Evolutionary conservation across 2,888 invertebrate species (phyloP), one percentile per base, ranked within the genome.

Genomic region (Cheilosia urbana): DNA sequence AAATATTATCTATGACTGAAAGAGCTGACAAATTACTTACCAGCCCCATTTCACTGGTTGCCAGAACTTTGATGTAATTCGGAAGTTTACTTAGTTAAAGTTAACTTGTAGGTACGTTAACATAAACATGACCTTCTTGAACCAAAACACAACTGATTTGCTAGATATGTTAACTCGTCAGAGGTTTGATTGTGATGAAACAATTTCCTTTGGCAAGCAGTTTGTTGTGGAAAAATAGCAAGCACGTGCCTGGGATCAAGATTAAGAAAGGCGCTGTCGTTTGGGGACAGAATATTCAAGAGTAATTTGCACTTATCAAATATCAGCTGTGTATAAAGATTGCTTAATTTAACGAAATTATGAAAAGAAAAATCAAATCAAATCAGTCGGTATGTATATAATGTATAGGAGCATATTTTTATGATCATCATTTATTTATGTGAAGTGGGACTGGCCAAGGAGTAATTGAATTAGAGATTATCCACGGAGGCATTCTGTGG

Each of bases 381-480:
- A 15, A 42, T n/a, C 42, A 37, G 13, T 13, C 4, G 13, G 37
- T 2, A 9, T 9, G 30, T 13, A n/a, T 42, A 42, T 17, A 49
- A 21, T 21, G 4, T 42, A 24, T 24, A 13, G 65, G 42, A 40
- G n/a, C 51, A 45, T 9, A 42, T 53, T 80, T 73, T 68, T 73
- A 66, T 79, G 65, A 68, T 57, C 57, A 81, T 81, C 63, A 69
- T 75, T 81, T 81, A 81, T 81, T 81, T 81, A 75, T 69, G 75
- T 63, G 62, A 53, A 63, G 49, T 30, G 42, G 37, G 69, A 81
- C 58, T 76, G 69, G 49, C 68, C 69, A 51, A 63, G 68, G 57
- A 81, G 81, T 81, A 81, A 81, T 81, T 81, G 81, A 81, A 76
- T 81, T 75, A 81, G 69, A 81, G 81, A 81, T 81, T 76, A 81